Evolutionary conservation across 2,113 vertebrate genomes (phyloP).

Genomic region (Thalassarche chlororhynchos): DNA sequence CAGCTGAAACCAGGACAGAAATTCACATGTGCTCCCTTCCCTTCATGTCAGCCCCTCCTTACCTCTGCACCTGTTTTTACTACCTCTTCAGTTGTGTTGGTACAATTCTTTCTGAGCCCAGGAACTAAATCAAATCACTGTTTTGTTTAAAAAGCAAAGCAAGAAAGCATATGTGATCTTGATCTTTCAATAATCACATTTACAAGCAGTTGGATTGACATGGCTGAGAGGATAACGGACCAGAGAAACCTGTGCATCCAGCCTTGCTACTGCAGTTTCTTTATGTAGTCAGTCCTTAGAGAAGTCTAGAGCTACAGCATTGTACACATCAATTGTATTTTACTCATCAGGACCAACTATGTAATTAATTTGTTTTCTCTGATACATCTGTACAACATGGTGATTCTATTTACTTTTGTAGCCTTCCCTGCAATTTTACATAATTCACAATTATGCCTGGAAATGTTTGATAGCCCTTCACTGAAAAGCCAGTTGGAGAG

Average conservation of each 20-base stretch:
- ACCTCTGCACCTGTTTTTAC: not conserved
- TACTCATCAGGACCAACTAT: not conserved
- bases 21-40: not conserved
- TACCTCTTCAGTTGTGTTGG: not conserved
- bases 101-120: not conserved
- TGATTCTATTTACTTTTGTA: not conserved
- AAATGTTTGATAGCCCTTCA: not conserved
- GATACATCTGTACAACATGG: not conserved
- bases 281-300: not conserved
- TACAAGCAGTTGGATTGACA: not conserved
- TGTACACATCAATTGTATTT: not conserved
- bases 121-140: not conserved
- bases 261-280: not conserved
- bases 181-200: not conserved
- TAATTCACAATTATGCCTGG: not conserved
- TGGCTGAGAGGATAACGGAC: not conserved
- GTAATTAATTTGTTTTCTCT: not conserved
- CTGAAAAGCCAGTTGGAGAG: not conserved
- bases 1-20: not conserved
- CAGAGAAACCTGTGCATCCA: not conserved
- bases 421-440: not conserved
- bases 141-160: not conserved
- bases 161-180: not conserved
- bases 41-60: not conserved
- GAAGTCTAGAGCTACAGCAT: not conserved